Percentiles rank a stretch among this genome's conserved stretches.
phyloP scores from a whole-genome alignment of 1,140 invertebrate genomes.

The Drosophila kikkawai region DNA sequence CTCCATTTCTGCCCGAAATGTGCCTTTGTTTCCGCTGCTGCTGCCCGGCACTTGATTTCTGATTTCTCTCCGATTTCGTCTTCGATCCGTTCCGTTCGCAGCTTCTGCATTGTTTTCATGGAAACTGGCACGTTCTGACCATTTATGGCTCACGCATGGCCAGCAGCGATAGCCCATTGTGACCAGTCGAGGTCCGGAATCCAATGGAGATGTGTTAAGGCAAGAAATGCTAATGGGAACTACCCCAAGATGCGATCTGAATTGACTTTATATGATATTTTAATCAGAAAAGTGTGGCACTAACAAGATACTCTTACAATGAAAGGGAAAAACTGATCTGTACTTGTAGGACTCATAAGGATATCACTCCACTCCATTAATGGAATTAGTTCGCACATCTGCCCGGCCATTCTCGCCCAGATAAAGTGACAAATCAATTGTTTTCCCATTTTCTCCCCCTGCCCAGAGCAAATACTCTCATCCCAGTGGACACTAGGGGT shows the following conservation, averaged over 20 bases:
- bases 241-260: not conserved
- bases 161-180: slow-evolving; percentile 31
- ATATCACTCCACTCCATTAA: slow-evolving; percentile 5
- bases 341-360: not conserved
- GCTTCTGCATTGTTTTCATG: slow-evolving; percentile 43
- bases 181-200: not conserved
- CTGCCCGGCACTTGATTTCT: slow-evolving; percentile 22
- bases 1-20: slow-evolving; percentile 36
- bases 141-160: slow-evolving; percentile 49
- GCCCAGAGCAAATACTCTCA: not conserved
- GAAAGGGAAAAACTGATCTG: not conserved
- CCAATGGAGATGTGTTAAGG: slow-evolving; percentile 16
- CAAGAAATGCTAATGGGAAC: slow-evolving; percentile 5
- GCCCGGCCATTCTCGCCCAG: not conserved
- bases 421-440: slow-evolving; percentile 29
- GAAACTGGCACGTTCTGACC: slow-evolving; percentile 44
- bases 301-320: not conserved
- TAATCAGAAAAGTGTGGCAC: not conserved
- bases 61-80: slow-evolving; percentile 41
- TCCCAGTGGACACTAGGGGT: not conserved
- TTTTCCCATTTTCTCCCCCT: not conserved
- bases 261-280: not conserved
- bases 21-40: slow-evolving; percentile 39
- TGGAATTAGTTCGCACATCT: slow-evolving; percentile 14
- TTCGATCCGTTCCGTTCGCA: slow-evolving; percentile 26